These are phyloP conservation scores for Sphenodon punctatus DNA, from an alignment of 2,797 vertebrate species.

Conservation along the genomic window DNA sequence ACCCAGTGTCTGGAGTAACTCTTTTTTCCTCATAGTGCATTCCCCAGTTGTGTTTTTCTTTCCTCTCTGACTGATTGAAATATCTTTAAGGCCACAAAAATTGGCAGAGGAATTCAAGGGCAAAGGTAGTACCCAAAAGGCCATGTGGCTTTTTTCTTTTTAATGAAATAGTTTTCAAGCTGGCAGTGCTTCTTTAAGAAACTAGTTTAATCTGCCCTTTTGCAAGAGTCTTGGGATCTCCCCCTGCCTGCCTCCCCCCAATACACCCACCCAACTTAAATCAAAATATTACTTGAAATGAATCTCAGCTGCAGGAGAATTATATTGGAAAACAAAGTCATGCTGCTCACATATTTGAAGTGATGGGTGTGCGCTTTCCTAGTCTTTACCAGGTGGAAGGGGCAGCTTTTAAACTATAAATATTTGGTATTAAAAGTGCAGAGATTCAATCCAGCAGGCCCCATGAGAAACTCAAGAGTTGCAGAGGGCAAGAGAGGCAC, in stretches of 20 bases:
- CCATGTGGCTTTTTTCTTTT: not conserved
- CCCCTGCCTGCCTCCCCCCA: not conserved
- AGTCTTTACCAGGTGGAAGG: not conserved
- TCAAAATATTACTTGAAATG: not conserved
- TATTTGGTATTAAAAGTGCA: not conserved
- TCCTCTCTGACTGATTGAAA: not conserved
- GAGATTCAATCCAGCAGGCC: not conserved
- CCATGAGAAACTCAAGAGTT: not conserved
- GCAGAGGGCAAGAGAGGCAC: constrained; percentile 6
- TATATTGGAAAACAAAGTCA: not conserved
- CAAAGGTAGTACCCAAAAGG: not conserved
- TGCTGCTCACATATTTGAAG: not conserved
- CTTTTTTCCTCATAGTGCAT: not conserved
- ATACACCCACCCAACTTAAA: too few relatives aligned
- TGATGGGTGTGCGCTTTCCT: not conserved
- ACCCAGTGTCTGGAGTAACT: too few relatives aligned
- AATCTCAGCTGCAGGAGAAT: not conserved
- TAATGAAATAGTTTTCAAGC: not conserved
- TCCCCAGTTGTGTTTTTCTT: not conserved
- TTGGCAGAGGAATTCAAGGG: not conserved
- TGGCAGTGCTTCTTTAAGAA: not conserved
- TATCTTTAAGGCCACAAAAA: not conserved
- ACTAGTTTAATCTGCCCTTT: not conserved
- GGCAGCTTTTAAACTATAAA: not conserved
- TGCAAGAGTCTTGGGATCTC: too few relatives aligned